Evolutionary conservation across 1,140 invertebrate genomes (phyloP).

Genomic region (Leptinotarsa defecta): DNA sequence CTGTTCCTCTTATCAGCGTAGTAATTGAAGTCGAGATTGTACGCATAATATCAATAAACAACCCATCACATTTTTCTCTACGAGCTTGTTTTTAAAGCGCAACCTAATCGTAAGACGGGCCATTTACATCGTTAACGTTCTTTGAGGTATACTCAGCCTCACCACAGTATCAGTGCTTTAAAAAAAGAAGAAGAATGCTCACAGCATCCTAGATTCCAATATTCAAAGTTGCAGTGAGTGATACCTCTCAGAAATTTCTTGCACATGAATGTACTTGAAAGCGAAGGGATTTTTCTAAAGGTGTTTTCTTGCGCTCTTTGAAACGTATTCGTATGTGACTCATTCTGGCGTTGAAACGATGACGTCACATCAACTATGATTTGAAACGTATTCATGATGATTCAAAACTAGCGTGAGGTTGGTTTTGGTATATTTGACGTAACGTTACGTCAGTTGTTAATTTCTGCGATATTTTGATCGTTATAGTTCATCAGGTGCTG

Average conservation of each 20-base stretch:
- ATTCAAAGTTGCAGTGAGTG: neutral
- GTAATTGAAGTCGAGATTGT: neutral
- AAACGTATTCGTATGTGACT: no score
- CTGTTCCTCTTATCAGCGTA: neutral
- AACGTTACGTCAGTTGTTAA: no score
- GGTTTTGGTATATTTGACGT: no score
- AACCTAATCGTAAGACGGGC: neutral
- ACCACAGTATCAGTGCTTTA: neutral
- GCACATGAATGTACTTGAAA: constrained; percentile 13
- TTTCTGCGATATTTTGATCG: no score
- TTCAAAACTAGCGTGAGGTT: no score
- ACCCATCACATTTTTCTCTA: neutral
- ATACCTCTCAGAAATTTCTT: constrained; percentile 17
- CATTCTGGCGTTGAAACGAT: no score
- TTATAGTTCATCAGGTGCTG: no score
- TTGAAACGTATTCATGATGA: no score
- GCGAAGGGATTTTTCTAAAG: constrained; percentile 4
- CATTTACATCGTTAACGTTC: constrained; percentile 1
- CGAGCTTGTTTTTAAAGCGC: neutral
- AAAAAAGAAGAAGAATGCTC: constrained; percentile 3
- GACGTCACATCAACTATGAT: no score
- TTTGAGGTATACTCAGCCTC: neutral
- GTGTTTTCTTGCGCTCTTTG: no score
- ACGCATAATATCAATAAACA: constrained; percentile 3
- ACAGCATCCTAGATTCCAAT: constrained; percentile 20